A percentile compares a stretch with the other conserved stretches of the same genome.
Conservation (phyloP, 1,140 invertebrate genomes). For the Microplitis demolitor region DNA sequence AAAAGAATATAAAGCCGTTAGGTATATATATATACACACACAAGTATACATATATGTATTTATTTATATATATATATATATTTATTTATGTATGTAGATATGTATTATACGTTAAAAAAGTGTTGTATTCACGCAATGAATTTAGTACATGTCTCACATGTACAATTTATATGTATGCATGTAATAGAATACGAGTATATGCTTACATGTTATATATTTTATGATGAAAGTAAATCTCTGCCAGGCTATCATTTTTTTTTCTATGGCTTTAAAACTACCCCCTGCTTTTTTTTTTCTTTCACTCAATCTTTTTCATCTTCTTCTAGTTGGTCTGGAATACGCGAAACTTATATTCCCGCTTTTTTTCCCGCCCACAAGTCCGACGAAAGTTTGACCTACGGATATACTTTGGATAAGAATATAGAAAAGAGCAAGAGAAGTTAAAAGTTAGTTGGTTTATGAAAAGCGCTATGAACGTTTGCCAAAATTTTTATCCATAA, state of each 20-base stretch:
- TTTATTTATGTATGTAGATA: neutral
- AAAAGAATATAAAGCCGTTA: constrained; percentile 16
- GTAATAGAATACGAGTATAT: too few relatives aligned
- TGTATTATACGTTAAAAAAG: neutral
- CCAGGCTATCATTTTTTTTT: too few relatives aligned
- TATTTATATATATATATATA: neutral
- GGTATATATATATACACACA: neutral
- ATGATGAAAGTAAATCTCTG: neutral
- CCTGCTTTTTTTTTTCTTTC: neutral
- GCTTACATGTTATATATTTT: neutral
- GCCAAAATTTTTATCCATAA: constrained; percentile 47
- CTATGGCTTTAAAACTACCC: too few relatives aligned
- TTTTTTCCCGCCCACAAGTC: neutral
- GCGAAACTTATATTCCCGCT: neutral
- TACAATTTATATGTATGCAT: too few relatives aligned
- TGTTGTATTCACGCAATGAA: neutral
- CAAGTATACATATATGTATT: neutral
- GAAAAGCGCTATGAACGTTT: constrained; percentile 5
- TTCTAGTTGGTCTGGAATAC: neutral
- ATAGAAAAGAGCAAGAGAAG: neutral
- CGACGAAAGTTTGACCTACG: neutral
- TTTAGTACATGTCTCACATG: too few relatives aligned
- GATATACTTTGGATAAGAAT: neutral
- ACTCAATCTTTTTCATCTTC: neutral
- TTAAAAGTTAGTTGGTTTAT: neutral